Evolutionary conservation across 1,140 invertebrate genomes (phyloP), one percentile per base, ranked within the genome.

Genomic region (Caenorhabditis tropicalis): DNA sequence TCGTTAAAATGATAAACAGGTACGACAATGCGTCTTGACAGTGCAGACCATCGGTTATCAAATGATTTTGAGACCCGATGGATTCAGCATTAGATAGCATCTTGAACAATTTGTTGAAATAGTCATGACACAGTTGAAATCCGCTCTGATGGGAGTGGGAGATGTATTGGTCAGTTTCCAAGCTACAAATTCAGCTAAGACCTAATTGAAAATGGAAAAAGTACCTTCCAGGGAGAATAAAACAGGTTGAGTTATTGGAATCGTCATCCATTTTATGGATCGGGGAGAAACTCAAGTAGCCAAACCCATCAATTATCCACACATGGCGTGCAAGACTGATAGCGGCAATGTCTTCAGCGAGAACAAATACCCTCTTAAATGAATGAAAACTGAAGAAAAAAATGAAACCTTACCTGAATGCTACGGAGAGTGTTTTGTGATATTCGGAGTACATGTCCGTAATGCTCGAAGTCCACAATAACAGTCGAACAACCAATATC

Each of bases 41-140:
- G 79, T 81, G 79, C 6, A 81, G 29, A 10, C 79, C 79, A 33
- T 58, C 79, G 3, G 79, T 81, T 21, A 81, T 81, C 33, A 81
- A 33, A 16, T 81, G 79, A 53, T 53, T 81, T 81, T 53, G 51
- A 12, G 46, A 53, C 16, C n/a, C 51, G 19, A 81, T 6, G 3
- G 15, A 5, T 53, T 51, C 48, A 29, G 15, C 19, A 31, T 29
- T 53, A 29, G 27, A 39, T 0, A 81, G 48, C 79, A 81, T 53
- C 10, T 21, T n/a, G 24, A 81, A 81, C 24, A 81, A 21, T 21
- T 81, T 39, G 9, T 53, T 48, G 21, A 53, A 81, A 15, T 81
- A 81, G 6, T 36, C n/a, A 19, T 53, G 48, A 19, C 79, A 81
- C 24, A 53, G 33, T 21, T 39, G 7, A 39, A 29, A 81, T 16